These are phyloP conservation scores for Tethea ocularis DNA, from an alignment of 2,888 invertebrate species.

Conservation along the genomic window DNA sequence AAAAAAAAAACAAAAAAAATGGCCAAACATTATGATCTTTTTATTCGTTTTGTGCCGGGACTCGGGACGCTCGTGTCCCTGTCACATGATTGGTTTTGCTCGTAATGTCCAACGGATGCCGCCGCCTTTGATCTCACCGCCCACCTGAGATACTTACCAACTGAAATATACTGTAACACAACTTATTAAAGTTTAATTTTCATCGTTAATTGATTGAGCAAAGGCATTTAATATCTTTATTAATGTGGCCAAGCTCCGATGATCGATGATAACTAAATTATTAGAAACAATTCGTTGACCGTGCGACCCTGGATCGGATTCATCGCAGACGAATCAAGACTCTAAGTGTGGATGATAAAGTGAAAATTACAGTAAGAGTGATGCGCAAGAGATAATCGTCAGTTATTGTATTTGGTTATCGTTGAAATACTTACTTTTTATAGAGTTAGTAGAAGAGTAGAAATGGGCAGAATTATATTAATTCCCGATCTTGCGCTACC, in stretches of 20 bases:
- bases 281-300: conserved; percentile 78
- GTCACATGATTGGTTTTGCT: conserved; percentile 75
- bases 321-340: conserved; percentile 22
- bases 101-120: conserved; percentile 63
- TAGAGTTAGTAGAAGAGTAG: conserved; percentile 40
- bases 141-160: conserved; percentile 25
- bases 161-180: conserved; percentile 14
- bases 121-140: conserved; percentile 70
- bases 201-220: conserved; percentile 20
- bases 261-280: conserved; percentile 81
- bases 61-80: conserved; percentile 45
- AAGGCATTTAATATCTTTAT: conserved; percentile 78
- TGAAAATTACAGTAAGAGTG: conserved; percentile 26
- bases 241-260: conserved; percentile 74
- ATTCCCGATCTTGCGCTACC: too few relatives aligned
- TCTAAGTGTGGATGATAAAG: conserved; percentile 32
- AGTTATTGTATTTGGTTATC: conserved; percentile 80
- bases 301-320: conserved; percentile 49
- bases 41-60: conserved; percentile 36
- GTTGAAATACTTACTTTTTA: conserved; percentile 51
- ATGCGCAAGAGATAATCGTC: conserved; percentile 70
- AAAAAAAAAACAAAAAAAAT: conserved; percentile 21
- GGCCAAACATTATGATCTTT: conserved; percentile 30
- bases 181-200: conserved; percentile 10
- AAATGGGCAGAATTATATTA: conserved; percentile 14